These are phyloP conservation scores for Sitobion miscanthi DNA, from an alignment of 1,140 invertebrate species.

Conservation along the genomic window DNA sequence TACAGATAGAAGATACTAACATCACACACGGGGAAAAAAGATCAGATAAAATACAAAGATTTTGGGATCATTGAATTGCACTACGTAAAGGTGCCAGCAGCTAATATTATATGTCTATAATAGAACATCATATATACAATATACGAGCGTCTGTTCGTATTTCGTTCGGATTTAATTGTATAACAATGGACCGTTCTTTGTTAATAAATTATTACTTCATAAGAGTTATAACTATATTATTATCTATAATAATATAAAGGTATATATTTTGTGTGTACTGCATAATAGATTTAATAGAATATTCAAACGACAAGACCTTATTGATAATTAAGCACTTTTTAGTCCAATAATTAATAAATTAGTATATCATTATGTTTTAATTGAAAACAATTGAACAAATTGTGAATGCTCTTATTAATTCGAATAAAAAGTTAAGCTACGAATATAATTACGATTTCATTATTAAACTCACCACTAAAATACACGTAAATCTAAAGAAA, in stretches of 20 bases:
- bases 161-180: not conserved
- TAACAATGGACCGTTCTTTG: not conserved
- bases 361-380: not conserved
- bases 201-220: not conserved
- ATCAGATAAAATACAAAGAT: not conserved
- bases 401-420: not conserved
- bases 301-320: not conserved
- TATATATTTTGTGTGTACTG: not conserved
- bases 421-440: not conserved
- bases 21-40: not conserved
- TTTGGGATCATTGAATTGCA: constrained; percentile 15
- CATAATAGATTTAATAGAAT: not conserved
- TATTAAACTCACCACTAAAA: not conserved
- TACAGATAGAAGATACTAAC: not conserved
- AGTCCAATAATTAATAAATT: not conserved
- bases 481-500: not conserved
- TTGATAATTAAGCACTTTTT: not conserved
- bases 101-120: not conserved
- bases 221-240: not conserved
- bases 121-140: not conserved
- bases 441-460: not conserved
- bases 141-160: not conserved
- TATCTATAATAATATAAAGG: not conserved
- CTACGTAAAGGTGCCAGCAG: not conserved
- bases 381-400: not conserved